These are phyloP conservation scores for Columba guinea DNA, from an alignment of 2,797 vertebrate species.

Conservation along the genomic window DNA sequence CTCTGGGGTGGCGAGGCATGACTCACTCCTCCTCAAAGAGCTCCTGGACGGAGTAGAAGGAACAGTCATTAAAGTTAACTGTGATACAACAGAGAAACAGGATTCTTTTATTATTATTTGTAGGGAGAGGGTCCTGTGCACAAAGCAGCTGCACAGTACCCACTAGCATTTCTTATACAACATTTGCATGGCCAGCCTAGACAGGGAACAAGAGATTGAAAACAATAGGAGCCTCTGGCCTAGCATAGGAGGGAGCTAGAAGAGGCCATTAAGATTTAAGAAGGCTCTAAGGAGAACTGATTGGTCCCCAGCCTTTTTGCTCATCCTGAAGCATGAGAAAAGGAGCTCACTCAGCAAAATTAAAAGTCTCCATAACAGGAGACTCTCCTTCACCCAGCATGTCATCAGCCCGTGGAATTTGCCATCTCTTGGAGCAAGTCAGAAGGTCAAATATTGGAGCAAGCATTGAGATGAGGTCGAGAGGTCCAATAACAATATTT, in stretches of 20 bases:
- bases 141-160: not conserved
- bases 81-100: not conserved
- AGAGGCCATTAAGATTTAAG: not conserved
- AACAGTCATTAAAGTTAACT: not conserved
- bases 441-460: slow-evolving; percentile 30
- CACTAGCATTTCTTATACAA: not conserved
- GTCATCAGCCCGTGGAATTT: slow-evolving; percentile 38
- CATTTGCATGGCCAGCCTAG: not conserved
- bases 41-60: not conserved
- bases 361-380: not conserved
- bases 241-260: not conserved
- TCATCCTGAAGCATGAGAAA: not conserved
- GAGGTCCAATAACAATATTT: slow-evolving; percentile 54
- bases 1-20: not conserved
- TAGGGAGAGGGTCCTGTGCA: not conserved
- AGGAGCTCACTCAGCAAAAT: not conserved
- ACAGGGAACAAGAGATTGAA: not conserved
- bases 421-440: slow-evolving; percentile 27
- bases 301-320: not conserved
- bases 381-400: not conserved
- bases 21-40: not conserved
- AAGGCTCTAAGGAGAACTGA: not conserved
- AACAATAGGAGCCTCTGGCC: not conserved
- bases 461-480: not conserved
- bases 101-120: not conserved